Conservation (phyloP, 1,140 invertebrate genomes). For the Papilio xuthus region DNA sequence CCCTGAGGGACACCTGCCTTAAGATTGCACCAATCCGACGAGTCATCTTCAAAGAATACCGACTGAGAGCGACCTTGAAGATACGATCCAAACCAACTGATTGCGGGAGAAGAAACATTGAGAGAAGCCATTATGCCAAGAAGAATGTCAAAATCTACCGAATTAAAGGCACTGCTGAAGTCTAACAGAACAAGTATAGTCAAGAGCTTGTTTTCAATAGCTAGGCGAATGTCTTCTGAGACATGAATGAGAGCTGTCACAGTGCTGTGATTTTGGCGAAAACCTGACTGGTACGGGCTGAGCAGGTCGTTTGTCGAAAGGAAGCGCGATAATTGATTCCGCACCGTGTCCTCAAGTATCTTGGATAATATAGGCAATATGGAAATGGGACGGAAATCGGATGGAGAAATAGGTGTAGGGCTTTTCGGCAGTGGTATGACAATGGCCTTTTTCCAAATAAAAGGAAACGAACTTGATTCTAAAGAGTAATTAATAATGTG, state of each 20-base stretch:
- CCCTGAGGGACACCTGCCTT: neutral
- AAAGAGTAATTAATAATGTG: slow-evolving; percentile 35
- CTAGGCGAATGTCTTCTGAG: slow-evolving; percentile 26
- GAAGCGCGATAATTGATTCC: neutral
- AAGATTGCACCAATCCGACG: neutral
- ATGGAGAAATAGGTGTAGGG: neutral
- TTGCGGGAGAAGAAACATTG: slow-evolving; percentile 10
- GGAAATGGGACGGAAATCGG: too few relatives aligned
- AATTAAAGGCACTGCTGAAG: slow-evolving; percentile 37
- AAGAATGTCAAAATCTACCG: slow-evolving; percentile 22
- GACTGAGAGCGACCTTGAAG: neutral
- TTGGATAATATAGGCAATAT: too few relatives aligned
- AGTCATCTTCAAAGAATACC: neutral
- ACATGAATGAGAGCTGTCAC: slow-evolving; percentile 24
- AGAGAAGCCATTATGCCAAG: slow-evolving; percentile 9
- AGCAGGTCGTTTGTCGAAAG: neutral
- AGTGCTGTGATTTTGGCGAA: slow-evolving; percentile 7
- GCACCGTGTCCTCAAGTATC: neutral
- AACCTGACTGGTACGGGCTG: slow-evolving; percentile 16
- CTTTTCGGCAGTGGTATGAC: slow-evolving; percentile 35
- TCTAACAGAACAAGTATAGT: slow-evolving; percentile 30
- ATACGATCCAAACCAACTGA: slow-evolving; percentile 13
- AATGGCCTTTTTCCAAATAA: slow-evolving; percentile 19
- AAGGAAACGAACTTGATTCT: slow-evolving; percentile 16
- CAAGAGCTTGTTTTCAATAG: slow-evolving; percentile 21